Percentiles rank a stretch among this genome's conserved stretches.
These are phyloP conservation scores for Crambe crambe DNA, from an alignment of 37 sponge, comb jelly and placozoan genomes.

Conservation along the genomic window DNA sequence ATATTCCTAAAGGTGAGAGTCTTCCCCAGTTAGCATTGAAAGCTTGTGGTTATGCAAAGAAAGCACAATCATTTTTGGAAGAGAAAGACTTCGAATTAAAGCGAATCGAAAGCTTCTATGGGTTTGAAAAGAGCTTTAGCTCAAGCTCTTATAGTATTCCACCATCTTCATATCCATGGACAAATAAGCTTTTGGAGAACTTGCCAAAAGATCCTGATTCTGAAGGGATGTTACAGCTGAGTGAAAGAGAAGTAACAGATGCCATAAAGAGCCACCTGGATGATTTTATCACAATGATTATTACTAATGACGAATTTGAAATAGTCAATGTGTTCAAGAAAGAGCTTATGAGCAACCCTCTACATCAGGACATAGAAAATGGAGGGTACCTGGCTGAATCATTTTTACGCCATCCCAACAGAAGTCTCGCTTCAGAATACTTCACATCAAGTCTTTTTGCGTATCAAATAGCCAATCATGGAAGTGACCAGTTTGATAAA, in stretches of 20 bases:
- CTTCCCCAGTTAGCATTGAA: background rate
- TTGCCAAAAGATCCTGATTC: background rate
- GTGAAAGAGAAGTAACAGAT: background rate
- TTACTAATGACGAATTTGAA: background rate
- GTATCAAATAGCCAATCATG: too few relatives aligned
- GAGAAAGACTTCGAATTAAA: background rate
- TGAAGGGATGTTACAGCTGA: slow-evolving; percentile 23
- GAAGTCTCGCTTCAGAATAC: too few relatives aligned
- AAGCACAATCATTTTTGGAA: background rate
- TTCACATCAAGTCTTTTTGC: too few relatives aligned
- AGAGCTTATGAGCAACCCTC: too few relatives aligned
- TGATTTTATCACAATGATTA: background rate
- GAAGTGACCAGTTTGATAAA: too few relatives aligned
- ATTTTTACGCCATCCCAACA: too few relatives aligned
- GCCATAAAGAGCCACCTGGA: background rate
- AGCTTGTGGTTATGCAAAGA: too few relatives aligned
- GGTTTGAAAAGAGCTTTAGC: background rate
- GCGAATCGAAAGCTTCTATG: slow-evolving; percentile 17
- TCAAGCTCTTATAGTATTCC: background rate
- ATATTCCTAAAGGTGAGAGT: background rate
- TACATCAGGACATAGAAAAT: too few relatives aligned
- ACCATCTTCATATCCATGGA: background rate
- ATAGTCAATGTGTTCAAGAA: background rate
- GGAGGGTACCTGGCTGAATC: too few relatives aligned
- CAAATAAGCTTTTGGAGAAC: background rate